Percentiles rank a stretch among this genome's conserved stretches.
Conservation (phyloP, 2,888 invertebrate genomes). For the Eilema griseolum region DNA sequence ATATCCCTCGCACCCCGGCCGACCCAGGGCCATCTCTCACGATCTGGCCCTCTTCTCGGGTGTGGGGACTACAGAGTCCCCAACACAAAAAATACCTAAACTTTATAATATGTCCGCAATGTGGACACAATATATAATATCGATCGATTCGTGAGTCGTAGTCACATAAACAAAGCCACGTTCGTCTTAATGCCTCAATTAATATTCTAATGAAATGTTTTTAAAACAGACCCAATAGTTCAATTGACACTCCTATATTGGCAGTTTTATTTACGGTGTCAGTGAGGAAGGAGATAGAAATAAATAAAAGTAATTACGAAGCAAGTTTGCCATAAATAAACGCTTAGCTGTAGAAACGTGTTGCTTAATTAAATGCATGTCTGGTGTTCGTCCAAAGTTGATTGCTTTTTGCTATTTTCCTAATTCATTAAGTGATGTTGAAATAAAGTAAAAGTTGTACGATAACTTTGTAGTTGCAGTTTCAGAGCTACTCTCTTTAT, state of each 20-base stretch:
- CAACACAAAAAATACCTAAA: too few species aligned
- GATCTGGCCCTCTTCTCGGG: too few species aligned
- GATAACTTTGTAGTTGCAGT: not conserved
- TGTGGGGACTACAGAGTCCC: too few species aligned
- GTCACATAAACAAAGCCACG: not conserved
- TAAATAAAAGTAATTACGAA: conserved; percentile 56
- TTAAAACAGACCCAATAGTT: conserved; percentile 44
- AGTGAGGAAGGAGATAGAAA: conserved; percentile 52
- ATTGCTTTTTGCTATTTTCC: conserved; percentile 14
- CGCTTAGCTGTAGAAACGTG: conserved; percentile 29
- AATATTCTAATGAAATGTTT: conserved; percentile 39
- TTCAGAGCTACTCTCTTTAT: not conserved
- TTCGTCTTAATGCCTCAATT: conserved; percentile 22
- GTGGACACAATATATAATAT: too few species aligned
- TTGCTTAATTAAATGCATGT: conserved; percentile 39
- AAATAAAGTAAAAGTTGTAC: not conserved
- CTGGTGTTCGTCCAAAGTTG: conserved; percentile 15
- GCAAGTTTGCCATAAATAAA: conserved; percentile 49
- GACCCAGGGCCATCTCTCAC: too few species aligned
- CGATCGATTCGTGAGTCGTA: not conserved
- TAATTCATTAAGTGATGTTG: conserved; percentile 1
- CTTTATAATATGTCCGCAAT: too few species aligned
- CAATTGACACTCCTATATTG: conserved; percentile 51
- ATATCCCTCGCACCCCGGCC: too few species aligned
- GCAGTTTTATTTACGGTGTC: conserved; percentile 57